Conservation (phyloP, 2,797 vertebrate genomes). For the Poeciliopsis paucimaculata region DNA sequence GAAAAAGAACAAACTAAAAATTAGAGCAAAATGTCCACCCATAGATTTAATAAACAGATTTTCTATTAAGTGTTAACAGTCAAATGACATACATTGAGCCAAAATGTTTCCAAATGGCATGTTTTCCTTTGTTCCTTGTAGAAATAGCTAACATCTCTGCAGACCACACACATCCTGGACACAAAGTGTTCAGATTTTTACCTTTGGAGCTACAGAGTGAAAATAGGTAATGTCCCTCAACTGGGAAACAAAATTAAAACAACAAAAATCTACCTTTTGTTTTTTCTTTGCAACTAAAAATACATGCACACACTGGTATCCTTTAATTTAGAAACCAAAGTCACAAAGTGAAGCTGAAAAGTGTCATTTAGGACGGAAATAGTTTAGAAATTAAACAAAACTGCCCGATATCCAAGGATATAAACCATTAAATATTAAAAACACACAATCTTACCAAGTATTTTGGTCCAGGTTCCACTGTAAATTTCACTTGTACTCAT, state of each 20-base stretch:
- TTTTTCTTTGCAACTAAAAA: neutral
- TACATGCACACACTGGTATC: neutral
- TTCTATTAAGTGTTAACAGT: neutral
- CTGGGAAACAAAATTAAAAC: neutral
- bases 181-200: neutral
- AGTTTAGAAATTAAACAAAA: neutral
- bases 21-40: neutral
- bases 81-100: neutral
- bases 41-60: neutral
- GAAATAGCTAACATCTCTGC: neutral
- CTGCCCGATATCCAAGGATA: too few species aligned
- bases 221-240: neutral
- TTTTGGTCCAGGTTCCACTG: too few species aligned
- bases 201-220: neutral
- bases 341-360: neutral
- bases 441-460: neutral
- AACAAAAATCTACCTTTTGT: neutral
- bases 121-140: neutral
- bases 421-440: neutral
- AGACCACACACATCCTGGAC: neutral
- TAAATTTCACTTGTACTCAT: too few species aligned
- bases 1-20: neutral
- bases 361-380: neutral
- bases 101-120: neutral
- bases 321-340: neutral